Percentiles rank a stretch among this genome's conserved stretches.
phyloP scores from a whole-genome alignment of 1,140 invertebrate genomes.

The Pemphigus obesinymphae region DNA sequence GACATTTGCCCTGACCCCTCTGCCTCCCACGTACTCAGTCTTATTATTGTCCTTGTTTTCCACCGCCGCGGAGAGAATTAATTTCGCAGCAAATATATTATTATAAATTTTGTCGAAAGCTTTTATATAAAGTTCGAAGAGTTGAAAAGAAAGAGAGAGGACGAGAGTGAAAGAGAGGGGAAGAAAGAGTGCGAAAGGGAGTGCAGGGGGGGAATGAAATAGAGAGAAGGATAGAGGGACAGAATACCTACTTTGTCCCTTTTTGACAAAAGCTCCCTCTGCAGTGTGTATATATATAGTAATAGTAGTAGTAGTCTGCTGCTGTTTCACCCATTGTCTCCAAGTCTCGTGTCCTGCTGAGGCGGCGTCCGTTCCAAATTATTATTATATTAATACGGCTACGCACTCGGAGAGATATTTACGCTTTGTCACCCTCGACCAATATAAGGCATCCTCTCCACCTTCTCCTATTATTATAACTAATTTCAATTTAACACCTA shows the following conservation, averaged over 20 bases:
- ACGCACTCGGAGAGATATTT: constrained; percentile 26
- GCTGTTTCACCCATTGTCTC: constrained; percentile 28
- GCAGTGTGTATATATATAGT: no score
- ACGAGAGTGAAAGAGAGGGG: background rate
- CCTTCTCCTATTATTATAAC: constrained; percentile 26
- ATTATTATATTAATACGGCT: constrained; percentile 36
- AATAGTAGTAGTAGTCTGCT: constrained; percentile 12
- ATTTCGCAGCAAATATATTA: constrained; percentile 38
- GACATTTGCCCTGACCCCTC: constrained; percentile 25
- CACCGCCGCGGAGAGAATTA: constrained; percentile 36
- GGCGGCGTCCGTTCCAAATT: constrained; percentile 36
- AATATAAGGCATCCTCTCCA: constrained; percentile 8
- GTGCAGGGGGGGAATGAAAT: constrained; percentile 46
- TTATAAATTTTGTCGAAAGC: constrained; percentile 41
- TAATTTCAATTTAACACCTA: constrained; percentile 39
- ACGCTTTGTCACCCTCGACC: constrained; percentile 39
- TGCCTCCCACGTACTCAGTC: background rate
- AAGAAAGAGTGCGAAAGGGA: background rate
- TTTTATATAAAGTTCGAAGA: constrained; percentile 38
- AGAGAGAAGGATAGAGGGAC: background rate
- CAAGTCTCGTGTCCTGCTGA: constrained; percentile 23
- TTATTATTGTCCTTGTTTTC: constrained; percentile 40
- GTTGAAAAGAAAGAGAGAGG: constrained; percentile 42
- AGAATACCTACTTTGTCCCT: constrained; percentile 37
- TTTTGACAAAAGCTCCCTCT: constrained; percentile 32